phyloP scores from a whole-genome alignment of 2,888 invertebrate genomes.

The Daptonema setosum region DNA sequence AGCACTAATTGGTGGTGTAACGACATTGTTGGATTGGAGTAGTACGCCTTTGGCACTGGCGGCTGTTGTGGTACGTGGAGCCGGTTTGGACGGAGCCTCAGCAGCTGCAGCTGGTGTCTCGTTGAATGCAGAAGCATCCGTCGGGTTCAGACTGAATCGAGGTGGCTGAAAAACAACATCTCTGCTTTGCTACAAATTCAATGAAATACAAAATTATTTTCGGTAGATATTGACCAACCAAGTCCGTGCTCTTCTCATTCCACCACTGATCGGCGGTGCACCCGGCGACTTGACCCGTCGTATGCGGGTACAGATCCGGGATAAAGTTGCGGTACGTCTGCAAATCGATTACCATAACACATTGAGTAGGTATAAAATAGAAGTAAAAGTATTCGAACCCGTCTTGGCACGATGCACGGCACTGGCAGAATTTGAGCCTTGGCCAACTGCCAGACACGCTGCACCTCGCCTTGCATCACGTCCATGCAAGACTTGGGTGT shows the following conservation, averaged over 20 bases:
- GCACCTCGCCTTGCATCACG: slow-evolving; percentile 93
- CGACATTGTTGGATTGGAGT: too few relatives aligned
- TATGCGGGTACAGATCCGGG: slow-evolving; percentile 76
- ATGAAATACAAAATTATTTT: too few relatives aligned
- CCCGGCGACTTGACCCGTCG: slow-evolving; percentile 51
- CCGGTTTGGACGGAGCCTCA: too few relatives aligned
- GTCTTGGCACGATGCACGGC: slow-evolving; percentile 77
- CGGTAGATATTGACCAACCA: too few relatives aligned
- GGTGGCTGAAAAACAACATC: slow-evolving; percentile 5
- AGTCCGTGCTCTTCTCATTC: slow-evolving; percentile 43
- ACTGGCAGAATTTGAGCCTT: slow-evolving; percentile 67
- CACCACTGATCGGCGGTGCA: slow-evolving; percentile 62
- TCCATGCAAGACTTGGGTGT: slow-evolving; percentile 64
- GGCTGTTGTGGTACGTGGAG: not conserved
- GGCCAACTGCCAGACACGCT: slow-evolving; percentile 63
- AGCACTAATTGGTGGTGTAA: too few relatives aligned
- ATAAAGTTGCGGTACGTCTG: slow-evolving; percentile 80
- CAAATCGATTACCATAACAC: slow-evolving; percentile 12
- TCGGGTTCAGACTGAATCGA: slow-evolving; percentile 5
- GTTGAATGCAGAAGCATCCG: not conserved
- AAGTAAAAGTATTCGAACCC: slow-evolving; percentile 37
- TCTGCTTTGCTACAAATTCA: too few relatives aligned
- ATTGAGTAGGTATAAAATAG: not conserved
- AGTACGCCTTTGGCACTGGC: not conserved
- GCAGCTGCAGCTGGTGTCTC: not conserved